Percentiles rank a stretch among this genome's conserved stretches.
Conservation (phyloP, 2,113 vertebrate species). For the Rhinopomastus cyanomelas region DNA sequence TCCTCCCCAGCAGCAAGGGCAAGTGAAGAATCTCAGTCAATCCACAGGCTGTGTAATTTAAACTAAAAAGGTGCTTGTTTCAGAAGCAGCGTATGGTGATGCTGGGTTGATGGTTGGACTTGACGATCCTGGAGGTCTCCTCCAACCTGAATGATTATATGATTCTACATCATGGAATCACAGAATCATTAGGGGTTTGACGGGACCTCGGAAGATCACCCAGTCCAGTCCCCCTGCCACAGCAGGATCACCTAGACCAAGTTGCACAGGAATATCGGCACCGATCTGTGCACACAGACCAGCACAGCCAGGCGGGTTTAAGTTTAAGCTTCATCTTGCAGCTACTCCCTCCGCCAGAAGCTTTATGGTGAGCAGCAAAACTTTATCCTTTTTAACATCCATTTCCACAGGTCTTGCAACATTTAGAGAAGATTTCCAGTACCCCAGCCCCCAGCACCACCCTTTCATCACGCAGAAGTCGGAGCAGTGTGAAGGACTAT, state of each 20-base stretch:
- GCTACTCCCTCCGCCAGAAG: not conserved
- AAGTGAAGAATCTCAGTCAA: not conserved
- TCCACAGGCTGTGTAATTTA: not conserved
- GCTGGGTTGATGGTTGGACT: no score
- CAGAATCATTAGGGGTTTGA: no score
- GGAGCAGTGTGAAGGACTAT: not conserved
- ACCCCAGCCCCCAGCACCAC: not conserved
- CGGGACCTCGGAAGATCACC: no score
- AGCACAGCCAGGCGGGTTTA: not conserved
- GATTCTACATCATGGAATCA: no score
- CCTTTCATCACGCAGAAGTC: not conserved
- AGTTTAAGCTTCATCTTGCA: not conserved
- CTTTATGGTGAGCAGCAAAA: not conserved
- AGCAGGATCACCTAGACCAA: no score
- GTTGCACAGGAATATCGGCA: no score
- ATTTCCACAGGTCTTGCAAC: not conserved
- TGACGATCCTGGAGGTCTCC: no score
- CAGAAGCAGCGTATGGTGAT: not conserved
- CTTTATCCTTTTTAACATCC: not conserved
- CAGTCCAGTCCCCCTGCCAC: no score
- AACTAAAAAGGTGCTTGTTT: not conserved
- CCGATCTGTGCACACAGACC: not conserved
- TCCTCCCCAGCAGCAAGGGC: not conserved
- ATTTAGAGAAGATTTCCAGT: not conserved
- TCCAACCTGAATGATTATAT: no score